These are phyloP conservation scores for Musca vetustissima DNA, from an alignment of 1,140 invertebrate genomes.

Conservation along the genomic window DNA sequence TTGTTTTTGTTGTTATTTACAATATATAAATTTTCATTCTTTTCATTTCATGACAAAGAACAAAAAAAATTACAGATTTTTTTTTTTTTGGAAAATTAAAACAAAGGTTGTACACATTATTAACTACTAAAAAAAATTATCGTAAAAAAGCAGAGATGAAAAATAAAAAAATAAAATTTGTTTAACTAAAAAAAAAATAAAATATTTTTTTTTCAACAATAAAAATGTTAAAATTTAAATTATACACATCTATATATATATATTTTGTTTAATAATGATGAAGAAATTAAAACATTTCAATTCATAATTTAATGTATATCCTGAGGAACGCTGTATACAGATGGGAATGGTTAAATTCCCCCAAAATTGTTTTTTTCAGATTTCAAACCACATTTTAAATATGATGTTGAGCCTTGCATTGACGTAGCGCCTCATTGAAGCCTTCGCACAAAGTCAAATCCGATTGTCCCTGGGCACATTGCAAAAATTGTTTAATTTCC, in stretches of 20 bases:
- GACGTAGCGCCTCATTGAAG: slow-evolving; percentile 89
- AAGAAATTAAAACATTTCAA: slow-evolving; percentile 10
- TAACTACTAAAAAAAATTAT: no score
- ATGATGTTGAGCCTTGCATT: slow-evolving; percentile 71
- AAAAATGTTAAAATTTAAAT: neutral
- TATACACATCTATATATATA: neutral
- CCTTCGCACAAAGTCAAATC: slow-evolving; percentile 87
- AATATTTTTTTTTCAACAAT: no score
- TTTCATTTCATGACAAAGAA: no score
- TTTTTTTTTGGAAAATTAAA: no score
- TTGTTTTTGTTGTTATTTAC: no score
- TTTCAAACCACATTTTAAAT: slow-evolving; percentile 43
- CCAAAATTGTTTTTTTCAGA: neutral
- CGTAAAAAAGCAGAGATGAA: no score
- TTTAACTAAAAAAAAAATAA: no score
- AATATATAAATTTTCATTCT: no score
- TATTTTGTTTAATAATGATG: neutral
- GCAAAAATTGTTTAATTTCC: slow-evolving; percentile 87
- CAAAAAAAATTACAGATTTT: no score
- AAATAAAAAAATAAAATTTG: no score
- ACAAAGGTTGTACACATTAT: no score
- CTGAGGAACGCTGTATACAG: neutral
- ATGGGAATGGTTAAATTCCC: neutral
- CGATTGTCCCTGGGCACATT: slow-evolving; percentile 81
- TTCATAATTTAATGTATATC: neutral